phyloP scores from a whole-genome alignment of 1,140 invertebrate genomes.

The Chironomus tepperi region DNA sequence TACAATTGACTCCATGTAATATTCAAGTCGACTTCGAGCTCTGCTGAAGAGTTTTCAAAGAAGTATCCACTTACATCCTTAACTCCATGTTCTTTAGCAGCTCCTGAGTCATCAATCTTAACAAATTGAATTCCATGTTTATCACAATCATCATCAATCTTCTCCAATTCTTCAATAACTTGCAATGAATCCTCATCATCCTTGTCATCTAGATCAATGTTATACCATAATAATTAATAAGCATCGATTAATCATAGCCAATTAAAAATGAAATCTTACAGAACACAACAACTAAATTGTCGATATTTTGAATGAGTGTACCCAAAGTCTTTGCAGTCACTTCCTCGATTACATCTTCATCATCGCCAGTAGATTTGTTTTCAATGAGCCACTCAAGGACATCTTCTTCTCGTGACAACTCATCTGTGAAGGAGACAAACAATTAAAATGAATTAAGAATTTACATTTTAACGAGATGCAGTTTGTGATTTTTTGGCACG shows the following conservation, averaged over 20 bases:
- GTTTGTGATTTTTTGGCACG: not conserved
- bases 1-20: too few relatives aligned
- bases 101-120: conserved; percentile 78
- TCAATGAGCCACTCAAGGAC: conserved; percentile 88
- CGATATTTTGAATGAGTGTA: conserved; percentile 80
- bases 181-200: conserved; percentile 76
- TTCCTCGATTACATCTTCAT: conserved; percentile 89
- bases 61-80: conserved; percentile 49
- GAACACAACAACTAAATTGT: conserved; percentile 85
- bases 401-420: conserved; percentile 82
- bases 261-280: conserved; percentile 63
- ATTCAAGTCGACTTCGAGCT: not conserved
- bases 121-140: conserved; percentile 89
- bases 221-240: conserved; percentile 12
- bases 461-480: conserved; percentile 5
- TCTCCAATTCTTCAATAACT: conserved; percentile 76
- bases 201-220: conserved; percentile 59
- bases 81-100: conserved; percentile 77
- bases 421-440: conserved; percentile 48
- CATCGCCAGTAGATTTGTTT: conserved; percentile 85
- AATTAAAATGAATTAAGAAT: not conserved
- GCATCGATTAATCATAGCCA: conserved; percentile 23
- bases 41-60: conserved; percentile 27
- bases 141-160: conserved; percentile 88
- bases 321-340: conserved; percentile 80